phyloP scores from a whole-genome alignment of 2,797 vertebrate species.

The Vespertilio murinus region DNA sequence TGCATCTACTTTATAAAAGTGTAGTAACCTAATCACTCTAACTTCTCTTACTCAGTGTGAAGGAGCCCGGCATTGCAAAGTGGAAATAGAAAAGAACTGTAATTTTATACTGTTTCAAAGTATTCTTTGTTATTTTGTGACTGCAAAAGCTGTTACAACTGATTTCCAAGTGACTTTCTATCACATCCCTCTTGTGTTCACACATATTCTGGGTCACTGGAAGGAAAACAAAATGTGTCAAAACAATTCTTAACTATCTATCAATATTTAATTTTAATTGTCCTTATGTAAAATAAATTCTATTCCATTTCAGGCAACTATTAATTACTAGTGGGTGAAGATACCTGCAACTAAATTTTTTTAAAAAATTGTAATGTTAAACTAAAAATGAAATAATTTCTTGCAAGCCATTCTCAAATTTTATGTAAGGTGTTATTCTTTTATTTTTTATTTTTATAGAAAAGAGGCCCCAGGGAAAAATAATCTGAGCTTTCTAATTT shows the following conservation, averaged over 20 bases:
- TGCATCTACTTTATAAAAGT: slow-evolving; percentile 25
- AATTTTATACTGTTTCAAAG: slow-evolving; percentile 42
- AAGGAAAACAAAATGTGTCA: not conserved
- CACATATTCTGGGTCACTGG: not conserved
- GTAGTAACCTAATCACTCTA: not conserved
- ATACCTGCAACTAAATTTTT: not conserved
- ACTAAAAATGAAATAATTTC: not conserved
- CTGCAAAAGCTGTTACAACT: not conserved
- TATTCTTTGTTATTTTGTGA: not conserved
- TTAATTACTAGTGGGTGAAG: not conserved
- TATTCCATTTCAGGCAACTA: not conserved
- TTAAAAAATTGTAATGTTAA: not conserved
- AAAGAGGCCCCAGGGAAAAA: not conserved
- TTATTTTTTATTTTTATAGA: not conserved
- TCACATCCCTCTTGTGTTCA: slow-evolving; percentile 3
- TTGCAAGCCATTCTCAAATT: not conserved
- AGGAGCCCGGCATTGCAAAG: not conserved
- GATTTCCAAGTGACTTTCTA: not conserved
- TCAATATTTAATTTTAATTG: not conserved
- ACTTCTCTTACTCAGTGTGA: not conserved
- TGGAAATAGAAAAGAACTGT: slow-evolving; percentile 31
- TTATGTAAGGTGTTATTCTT: not conserved
- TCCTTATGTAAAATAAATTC: not conserved
- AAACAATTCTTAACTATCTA: not conserved
- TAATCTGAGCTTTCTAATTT: not conserved